These are phyloP conservation scores for Camponotus floridanus DNA, from an alignment of 1,140 invertebrate genomes.

Conservation along the genomic window DNA sequence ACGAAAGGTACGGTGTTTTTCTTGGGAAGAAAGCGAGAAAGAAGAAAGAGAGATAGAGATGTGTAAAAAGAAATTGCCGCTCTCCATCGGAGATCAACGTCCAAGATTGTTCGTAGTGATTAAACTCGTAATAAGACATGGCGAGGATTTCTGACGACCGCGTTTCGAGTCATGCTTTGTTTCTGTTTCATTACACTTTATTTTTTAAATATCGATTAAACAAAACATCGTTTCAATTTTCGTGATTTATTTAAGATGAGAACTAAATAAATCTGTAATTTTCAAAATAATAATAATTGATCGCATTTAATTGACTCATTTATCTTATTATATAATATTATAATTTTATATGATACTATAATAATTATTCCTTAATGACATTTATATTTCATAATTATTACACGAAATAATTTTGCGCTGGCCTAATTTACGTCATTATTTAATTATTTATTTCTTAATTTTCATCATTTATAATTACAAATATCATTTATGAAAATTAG, in stretches of 20 bases:
- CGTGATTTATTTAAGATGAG: not conserved
- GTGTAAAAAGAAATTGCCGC: slow-evolving; percentile 74
- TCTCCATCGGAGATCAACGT: slow-evolving; percentile 79
- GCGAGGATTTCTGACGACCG: slow-evolving; percentile 38
- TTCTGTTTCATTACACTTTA: not conserved
- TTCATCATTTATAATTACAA: not conserved
- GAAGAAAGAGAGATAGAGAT: slow-evolving; percentile 4
- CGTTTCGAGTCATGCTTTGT: slow-evolving; percentile 27
- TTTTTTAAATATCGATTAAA: not conserved
- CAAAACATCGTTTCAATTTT: not conserved
- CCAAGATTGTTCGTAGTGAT: slow-evolving; percentile 77
- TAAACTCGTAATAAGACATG: slow-evolving; percentile 70
- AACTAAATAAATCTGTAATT: not conserved
- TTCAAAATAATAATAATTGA: not conserved
- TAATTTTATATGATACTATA: too few relatives aligned
- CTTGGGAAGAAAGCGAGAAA: slow-evolving; percentile 39
- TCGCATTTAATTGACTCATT: not conserved
- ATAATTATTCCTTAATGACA: not conserved
- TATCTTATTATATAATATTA: too few relatives aligned
- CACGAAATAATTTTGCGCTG: not conserved
- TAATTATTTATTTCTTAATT: not conserved
- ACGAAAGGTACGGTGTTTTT: slow-evolving; percentile 46
- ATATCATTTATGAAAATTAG: not conserved
- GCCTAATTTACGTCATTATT: not conserved
- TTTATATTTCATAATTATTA: slow-evolving; percentile 19